Evolutionary conservation across 2,888 invertebrate genomes (phyloP).

Genomic region (Napeogenes inachia): DNA sequence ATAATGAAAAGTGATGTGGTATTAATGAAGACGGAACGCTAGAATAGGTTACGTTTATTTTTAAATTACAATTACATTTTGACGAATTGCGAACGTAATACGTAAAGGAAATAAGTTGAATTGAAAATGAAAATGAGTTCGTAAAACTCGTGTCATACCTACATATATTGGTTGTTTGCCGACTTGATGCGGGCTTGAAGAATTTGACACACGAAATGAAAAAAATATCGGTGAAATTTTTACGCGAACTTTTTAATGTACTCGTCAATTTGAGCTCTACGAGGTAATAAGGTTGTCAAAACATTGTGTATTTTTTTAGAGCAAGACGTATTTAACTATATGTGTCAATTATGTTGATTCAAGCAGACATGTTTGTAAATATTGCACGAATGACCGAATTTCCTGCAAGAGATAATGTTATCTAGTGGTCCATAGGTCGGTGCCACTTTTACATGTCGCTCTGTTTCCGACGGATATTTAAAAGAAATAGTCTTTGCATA

Average conservation of each 20-base stretch:
- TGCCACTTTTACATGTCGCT: conserved; percentile 34
- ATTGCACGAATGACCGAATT: conserved; percentile 41
- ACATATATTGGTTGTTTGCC: conserved; percentile 62
- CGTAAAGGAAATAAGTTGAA: conserved; percentile 1
- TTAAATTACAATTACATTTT: conserved; percentile 37
- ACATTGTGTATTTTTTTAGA: not conserved
- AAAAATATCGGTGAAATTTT: conserved; percentile 70
- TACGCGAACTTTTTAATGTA: conserved; percentile 38
- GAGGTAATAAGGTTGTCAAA: not conserved
- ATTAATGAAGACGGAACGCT: conserved; percentile 58
- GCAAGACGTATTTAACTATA: not conserved
- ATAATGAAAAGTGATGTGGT: conserved; percentile 65
- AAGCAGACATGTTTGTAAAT: conserved; percentile 33
- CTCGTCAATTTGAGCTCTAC: conserved; percentile 9
- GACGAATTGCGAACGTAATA: conserved; percentile 29
- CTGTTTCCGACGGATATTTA: conserved; percentile 39
- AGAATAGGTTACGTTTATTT: conserved; percentile 30
- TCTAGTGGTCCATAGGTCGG: conserved; percentile 42
- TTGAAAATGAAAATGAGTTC: conserved; percentile 13
- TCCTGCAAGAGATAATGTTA: conserved; percentile 45
- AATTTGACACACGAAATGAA: conserved; percentile 65
- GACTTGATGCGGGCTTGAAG: conserved; percentile 50
- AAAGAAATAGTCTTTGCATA: conserved; percentile 15
- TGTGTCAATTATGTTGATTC: conserved; percentile 11
- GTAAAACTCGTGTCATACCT: conserved; percentile 55